Conservation (phyloP, 2,888 invertebrate genomes). For the Galeopsomyia nigrocyanea region DNA sequence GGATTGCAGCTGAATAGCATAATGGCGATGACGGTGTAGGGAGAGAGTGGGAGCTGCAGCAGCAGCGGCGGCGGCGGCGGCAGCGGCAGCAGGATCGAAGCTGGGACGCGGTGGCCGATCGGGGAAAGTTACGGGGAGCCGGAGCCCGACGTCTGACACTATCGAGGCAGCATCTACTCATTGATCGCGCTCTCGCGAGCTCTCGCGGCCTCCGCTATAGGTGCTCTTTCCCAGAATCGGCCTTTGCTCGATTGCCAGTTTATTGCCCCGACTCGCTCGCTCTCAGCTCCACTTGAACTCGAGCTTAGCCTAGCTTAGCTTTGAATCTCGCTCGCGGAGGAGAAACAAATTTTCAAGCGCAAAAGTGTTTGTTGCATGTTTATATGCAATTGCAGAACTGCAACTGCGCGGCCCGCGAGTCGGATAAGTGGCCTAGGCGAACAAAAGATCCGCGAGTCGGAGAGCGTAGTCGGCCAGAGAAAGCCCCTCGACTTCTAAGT, state of each 20-base stretch:
- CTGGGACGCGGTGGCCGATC: conserved; percentile 30
- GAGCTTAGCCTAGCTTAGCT: too few relatives aligned
- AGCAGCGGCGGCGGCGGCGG: conserved; percentile 3
- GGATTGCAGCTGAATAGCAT: too few relatives aligned
- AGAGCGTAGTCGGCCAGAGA: too few relatives aligned
- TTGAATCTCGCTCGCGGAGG: too few relatives aligned
- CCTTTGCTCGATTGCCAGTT: conserved; percentile 5
- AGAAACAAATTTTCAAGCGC: too few relatives aligned
- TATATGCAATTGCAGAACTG: too few relatives aligned
- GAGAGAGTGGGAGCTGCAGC: neutral
- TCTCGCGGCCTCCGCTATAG: neutral
- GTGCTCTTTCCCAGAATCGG: conserved; percentile 24
- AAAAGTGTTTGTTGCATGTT: too few relatives aligned
- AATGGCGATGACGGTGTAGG: too few relatives aligned
- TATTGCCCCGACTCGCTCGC: conserved; percentile 8
- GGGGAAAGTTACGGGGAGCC: conserved; percentile 57
- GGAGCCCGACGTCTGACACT: conserved; percentile 54
- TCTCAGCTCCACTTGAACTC: neutral
- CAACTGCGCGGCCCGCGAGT: too few relatives aligned
- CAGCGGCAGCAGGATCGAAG: conserved; percentile 26
- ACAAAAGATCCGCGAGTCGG: too few relatives aligned
- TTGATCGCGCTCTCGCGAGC: neutral
- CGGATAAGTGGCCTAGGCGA: too few relatives aligned
- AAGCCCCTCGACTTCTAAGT: too few relatives aligned
- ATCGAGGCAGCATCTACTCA: conserved; percentile 57